phyloP scores from a whole-genome alignment of 2,113 vertebrate genomes.

The Corythornis vintsioides region DNA sequence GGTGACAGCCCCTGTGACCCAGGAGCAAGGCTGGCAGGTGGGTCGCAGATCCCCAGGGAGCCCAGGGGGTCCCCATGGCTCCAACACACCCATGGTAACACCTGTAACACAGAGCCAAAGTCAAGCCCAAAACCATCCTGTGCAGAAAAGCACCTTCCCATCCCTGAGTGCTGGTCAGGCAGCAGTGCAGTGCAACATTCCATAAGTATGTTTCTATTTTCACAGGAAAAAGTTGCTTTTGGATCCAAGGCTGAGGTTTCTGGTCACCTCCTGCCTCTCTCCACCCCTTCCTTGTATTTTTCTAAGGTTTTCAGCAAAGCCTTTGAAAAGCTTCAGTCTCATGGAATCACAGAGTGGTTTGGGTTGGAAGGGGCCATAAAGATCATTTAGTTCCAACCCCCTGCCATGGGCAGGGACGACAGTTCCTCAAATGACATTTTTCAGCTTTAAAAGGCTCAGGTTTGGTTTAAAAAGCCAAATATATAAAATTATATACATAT shows the following conservation, averaged over 20 bases:
- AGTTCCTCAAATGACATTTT: neutral
- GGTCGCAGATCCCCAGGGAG: neutral
- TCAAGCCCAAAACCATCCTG: rapidly evolving
- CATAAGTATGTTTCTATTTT: neutral
- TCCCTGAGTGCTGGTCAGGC: rapidly evolving
- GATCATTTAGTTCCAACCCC: neutral
- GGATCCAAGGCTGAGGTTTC: neutral
- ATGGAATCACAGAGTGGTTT: neutral
- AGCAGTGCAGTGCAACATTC: rapidly evolving
- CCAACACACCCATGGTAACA: rapidly evolving
- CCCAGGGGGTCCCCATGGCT: neutral
- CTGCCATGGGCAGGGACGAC: neutral
- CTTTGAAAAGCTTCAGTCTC: neutral
- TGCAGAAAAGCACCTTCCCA: neutral
- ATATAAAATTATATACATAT: neutral
- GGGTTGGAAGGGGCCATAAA: neutral
- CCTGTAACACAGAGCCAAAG: neutral
- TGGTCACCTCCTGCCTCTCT: neutral
- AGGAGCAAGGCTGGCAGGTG: neutral
- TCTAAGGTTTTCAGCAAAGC: neutral
- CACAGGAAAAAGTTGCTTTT: neutral
- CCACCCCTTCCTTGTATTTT: neutral
- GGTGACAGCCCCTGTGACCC: neutral
- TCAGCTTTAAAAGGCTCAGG: neutral
- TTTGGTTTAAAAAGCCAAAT: neutral